Evolutionary conservation across 1,140 invertebrate genomes (phyloP), one percentile per base, ranked within the genome.

Genomic region (Calosoma granatense): DNA sequence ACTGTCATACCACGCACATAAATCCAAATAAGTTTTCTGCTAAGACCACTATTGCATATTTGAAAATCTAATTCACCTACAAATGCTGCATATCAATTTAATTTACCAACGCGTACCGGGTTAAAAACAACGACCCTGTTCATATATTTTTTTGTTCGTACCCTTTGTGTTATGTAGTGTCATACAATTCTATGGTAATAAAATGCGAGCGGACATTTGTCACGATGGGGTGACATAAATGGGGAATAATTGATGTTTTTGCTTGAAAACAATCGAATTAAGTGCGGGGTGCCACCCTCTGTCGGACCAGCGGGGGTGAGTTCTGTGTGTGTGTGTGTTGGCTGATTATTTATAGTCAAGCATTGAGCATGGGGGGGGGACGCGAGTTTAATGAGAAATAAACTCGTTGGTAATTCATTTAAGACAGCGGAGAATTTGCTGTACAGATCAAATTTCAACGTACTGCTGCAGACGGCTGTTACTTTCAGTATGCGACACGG

Each of bases 211-310:
- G 15, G 17, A 47, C 41, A 47, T 47, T 47, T 47, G 41, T 47
- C 17, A 9, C 3, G 6, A n/a, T 36, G 9, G 41, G 41, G 41
- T 47, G 41, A 47, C 41, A 47, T 47, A 47, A 47, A 47, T 47
- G 41, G 41, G 17, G 41, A 47, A 47, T 47, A 47, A 47, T 47
- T 47, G 41, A 47, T 47, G 41, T 47, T 47, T 47, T 17, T 47
- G 41, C 41, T 47, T 17, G 41, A 17, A 47, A 47, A 47, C 41
- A 47, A 47, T 47, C 41, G 17, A 47, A 47, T 47, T 47, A 47
- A 47, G 41, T 47, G 41, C 41, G 4, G 9, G 6, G 9, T 47
- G 41, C 15, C 41, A 3, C 41, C 41, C 41, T 17, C 15, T 17
- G 41, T 47, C 6, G 41, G 9, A 47, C 4, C 6, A 17, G 17